Evolutionary conservation across 2,797 vertebrate genomes (phyloP), one percentile per base, ranked within the genome.

Genomic region (Dromococcyx pavoninus): DNA sequence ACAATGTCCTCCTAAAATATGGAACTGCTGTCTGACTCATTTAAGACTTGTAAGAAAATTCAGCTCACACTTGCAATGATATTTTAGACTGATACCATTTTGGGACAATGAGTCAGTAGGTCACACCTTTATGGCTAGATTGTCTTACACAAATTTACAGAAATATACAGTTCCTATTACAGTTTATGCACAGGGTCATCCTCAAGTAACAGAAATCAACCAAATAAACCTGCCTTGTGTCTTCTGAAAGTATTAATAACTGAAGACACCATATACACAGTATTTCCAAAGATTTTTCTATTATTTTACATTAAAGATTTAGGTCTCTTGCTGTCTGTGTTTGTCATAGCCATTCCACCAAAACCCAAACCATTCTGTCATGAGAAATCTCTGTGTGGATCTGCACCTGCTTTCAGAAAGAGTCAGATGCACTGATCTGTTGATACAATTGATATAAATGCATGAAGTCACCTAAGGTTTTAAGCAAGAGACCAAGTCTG

Each of bases 61-160:
- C 89, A 94, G 79, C 69, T 91, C 86, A 91, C 65, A 80, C 12
- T 75, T 69, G 62, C 54, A 72, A 72, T 80, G 88, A 54, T 91
- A 93, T 94, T 96, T 96, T 86, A 86, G 62, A 93, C 76, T 73
- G 86, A 76, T 74, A 88, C 82, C 81, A 92, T 90, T 94, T 88
- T 60, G 60, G 67, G 65, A 92, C 83, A 91, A 72, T 84, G 74
- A 95, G 67, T 95, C 93, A 96, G 90, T 90, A 89, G 90, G 93
- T 86, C 83, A 93, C 1, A 3, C 56, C 84, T 86, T 74, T 73
- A 32, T 82, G 61, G 71, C 39, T 91, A 88, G 71, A 91, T 60
- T 23, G 9, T 64, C 43, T 83, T 77, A 62, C 9, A 85, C 41
- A 79, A 61, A 84, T 88, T 60, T 91, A 94, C 88, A 90, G 74